Percentiles rank a stretch among this genome's conserved stretches.
These are phyloP conservation scores for Crocallis elinguaria DNA, from an alignment of 2,888 invertebrate species.

Conservation along the genomic window DNA sequence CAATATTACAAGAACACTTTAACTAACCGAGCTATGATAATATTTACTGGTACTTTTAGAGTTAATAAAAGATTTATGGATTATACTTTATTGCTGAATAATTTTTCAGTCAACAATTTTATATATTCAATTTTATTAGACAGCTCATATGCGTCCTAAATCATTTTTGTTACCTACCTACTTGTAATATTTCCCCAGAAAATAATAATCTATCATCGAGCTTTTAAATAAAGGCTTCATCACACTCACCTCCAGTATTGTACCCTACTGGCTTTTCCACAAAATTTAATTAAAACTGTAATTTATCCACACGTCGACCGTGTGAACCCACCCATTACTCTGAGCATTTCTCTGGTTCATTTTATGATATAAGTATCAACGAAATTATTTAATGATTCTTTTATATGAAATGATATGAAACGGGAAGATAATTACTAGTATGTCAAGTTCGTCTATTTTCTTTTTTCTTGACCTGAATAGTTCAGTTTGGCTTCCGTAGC, in stretches of 20 bases:
- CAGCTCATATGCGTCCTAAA: neutral
- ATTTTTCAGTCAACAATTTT: no score
- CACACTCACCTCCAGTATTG: slow-evolving; percentile 18
- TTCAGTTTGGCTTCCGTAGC: no score
- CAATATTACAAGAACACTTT: no score
- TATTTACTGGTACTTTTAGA: no score
- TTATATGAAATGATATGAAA: no score
- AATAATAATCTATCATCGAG: slow-evolving; percentile 17
- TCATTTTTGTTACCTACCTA: neutral
- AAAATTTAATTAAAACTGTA: slow-evolving; percentile 38
- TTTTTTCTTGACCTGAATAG: no score
- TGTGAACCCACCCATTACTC: slow-evolving; percentile 25
- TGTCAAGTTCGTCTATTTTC: no score
- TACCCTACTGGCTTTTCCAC: slow-evolving; percentile 29
- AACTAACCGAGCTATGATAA: no score
- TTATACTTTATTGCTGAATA: no score
- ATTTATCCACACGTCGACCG: slow-evolving; percentile 30
- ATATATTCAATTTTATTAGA: no score
- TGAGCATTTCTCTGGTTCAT: slow-evolving; percentile 8
- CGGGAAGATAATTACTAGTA: no score
- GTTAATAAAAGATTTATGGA: no score
- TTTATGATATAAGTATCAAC: slow-evolving; percentile 8
- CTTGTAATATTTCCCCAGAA: neutral
- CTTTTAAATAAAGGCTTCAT: slow-evolving; percentile 20
- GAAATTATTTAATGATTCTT: neutral